Evolutionary conservation across 2,888 invertebrate species (phyloP).

Genomic region (Yponomeuta malinellus): DNA sequence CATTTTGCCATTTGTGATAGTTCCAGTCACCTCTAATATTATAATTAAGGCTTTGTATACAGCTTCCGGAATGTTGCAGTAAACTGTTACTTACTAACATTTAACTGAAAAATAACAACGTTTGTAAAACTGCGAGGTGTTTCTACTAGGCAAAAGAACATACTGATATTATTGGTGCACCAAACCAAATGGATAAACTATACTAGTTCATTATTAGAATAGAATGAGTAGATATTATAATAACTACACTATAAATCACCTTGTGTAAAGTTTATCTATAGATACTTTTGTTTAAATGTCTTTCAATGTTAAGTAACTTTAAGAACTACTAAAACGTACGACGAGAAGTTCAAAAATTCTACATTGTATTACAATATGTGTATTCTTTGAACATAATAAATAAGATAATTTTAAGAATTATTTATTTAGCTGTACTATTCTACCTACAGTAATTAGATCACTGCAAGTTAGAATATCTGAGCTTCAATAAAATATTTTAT

Average conservation of each 20-base stretch:
- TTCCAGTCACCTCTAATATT: slow-evolving; percentile 45
- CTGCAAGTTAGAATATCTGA: slow-evolving; percentile 54
- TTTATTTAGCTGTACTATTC: slow-evolving; percentile 47
- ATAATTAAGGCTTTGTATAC: slow-evolving; percentile 70
- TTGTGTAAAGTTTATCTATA: background rate
- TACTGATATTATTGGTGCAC: slow-evolving; percentile 41
- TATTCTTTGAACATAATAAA: slow-evolving; percentile 1
- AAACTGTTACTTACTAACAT: slow-evolving; percentile 69
- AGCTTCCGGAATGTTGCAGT: slow-evolving; percentile 74
- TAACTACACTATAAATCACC: background rate
- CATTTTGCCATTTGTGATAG: slow-evolving; percentile 62
- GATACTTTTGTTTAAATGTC: background rate
- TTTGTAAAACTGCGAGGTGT: slow-evolving; percentile 3
- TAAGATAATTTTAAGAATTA: slow-evolving; percentile 21
- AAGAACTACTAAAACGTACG: background rate
- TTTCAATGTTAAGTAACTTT: background rate
- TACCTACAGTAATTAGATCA: slow-evolving; percentile 43
- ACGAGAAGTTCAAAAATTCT: background rate
- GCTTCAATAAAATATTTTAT: slow-evolving; percentile 75
- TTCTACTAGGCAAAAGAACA: background rate
- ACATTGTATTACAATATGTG: background rate
- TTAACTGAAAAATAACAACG: slow-evolving; percentile 30
- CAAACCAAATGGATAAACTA: slow-evolving; percentile 37
- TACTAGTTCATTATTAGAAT: slow-evolving; percentile 14
- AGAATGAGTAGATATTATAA: slow-evolving; percentile 15